phyloP scores from a whole-genome alignment of 2,888 invertebrate genomes.

The Microctonus hyperodae region DNA sequence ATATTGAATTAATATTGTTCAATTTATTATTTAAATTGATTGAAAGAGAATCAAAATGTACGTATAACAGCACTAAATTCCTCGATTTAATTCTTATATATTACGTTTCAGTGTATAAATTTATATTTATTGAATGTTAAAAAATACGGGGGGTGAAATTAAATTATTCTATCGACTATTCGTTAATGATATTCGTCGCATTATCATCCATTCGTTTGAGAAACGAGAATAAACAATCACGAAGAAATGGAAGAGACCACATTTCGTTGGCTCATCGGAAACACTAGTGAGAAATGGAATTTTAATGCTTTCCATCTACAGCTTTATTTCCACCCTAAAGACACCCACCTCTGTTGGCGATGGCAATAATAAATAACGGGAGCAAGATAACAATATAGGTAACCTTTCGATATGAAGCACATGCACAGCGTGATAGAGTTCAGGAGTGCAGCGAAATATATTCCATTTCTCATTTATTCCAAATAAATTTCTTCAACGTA shows the following conservation, averaged over 20 bases:
- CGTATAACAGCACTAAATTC: not conserved
- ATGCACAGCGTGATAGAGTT: not conserved
- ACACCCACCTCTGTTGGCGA: not conserved
- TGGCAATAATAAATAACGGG: conserved; percentile 24
- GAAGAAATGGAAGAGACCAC: not conserved
- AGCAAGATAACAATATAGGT: conserved; percentile 7
- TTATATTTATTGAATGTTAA: not conserved
- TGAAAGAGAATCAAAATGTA: not conserved
- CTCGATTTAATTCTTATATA: not conserved
- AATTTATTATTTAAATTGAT: not conserved
- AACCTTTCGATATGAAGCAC: not conserved
- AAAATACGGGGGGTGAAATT: conserved; percentile 17
- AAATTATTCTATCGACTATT: conserved; percentile 26
- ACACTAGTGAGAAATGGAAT: conserved; percentile 27
- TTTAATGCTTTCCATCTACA: conserved; percentile 21
- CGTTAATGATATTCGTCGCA: not conserved
- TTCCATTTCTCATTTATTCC: not conserved
- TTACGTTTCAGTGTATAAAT: not conserved
- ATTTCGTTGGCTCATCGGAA: not conserved
- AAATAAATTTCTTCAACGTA: not conserved
- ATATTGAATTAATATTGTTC: not conserved
- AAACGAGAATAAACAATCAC: not conserved
- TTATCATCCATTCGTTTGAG: not conserved
- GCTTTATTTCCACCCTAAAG: too few species aligned
- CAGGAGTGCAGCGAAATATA: not conserved